Evolutionary conservation across 2,888 invertebrate species (phyloP), one percentile per base, ranked within the genome.

Genomic region (Drosophila birchii): DNA sequence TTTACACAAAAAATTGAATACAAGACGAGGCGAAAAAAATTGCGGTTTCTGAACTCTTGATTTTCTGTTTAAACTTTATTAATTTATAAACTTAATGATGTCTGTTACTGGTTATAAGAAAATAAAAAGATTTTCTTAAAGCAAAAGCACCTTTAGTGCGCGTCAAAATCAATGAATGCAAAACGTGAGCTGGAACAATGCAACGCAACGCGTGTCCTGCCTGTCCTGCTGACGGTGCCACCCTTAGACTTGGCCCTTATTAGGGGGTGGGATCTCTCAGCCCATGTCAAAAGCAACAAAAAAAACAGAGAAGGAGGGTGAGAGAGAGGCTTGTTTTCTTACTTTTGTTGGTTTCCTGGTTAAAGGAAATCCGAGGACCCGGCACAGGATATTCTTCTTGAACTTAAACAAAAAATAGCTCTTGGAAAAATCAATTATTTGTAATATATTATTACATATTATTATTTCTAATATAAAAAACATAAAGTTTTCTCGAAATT

Each of bases 151-250:
- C 29, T 47, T 29, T 29, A n/a, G 49, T 51, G 16, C 51, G 29
- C 32, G 32, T 60, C 32, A 14, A 56, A 60, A 39, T 56, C 56
- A 41, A 60, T 60, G 23, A 41, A 41, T 23, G 41, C 41, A 36
- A 51, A 62, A 64, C 64, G 64, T 64, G 64, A 64, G 63, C 62
- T 36, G 49, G 9, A 64, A 64, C 64, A 64, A 64, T 64, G 41
- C 58, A 43, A 36, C 63, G 26, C 34, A 29, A 47, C 29, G 34
- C 18, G 26, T 47, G 34, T 49, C 41, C 61, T 44, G 20, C 18
- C 18, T 11, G 41, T 39, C 59, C n/a, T 12, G 23, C 39, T 32
- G 63, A 29, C 12, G 12, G 18, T 51, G 51, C 51, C 49, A 62
- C 51, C 49, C 63, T 18, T 58, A 58, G 36, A 36, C 51, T 36